These are phyloP conservation scores for Mus spicilegus DNA, from an alignment of 2,113 vertebrate species.

Conservation along the genomic window DNA sequence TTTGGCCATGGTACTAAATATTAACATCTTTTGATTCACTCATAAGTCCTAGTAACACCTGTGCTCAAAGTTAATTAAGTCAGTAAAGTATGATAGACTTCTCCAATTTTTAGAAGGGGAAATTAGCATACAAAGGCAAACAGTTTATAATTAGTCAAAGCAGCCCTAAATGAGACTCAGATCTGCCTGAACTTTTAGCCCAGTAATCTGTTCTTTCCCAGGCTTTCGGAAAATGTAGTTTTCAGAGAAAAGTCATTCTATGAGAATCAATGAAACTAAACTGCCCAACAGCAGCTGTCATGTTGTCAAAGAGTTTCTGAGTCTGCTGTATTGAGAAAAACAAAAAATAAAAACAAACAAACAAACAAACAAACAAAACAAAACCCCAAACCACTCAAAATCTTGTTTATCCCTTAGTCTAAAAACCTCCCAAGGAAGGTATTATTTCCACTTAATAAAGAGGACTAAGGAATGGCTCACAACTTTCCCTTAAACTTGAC, in stretches of 20 bases:
- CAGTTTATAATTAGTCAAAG: background rate
- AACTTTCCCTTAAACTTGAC: background rate
- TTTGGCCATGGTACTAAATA: slow-evolving; percentile 1
- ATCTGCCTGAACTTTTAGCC: background rate
- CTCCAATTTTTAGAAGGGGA: background rate
- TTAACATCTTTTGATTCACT: background rate
- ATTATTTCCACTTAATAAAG: background rate
- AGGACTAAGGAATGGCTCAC: background rate
- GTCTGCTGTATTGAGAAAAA: background rate
- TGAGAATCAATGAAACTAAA: background rate
- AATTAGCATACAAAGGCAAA: background rate
- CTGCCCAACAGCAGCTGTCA: background rate
- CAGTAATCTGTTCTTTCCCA: background rate
- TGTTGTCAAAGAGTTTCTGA: slow-evolving; percentile 4
- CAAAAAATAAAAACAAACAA: background rate
- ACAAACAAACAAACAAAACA: too few species aligned
- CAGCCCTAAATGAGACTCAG: slow-evolving; percentile 36
- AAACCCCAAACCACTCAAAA: background rate
- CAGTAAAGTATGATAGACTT: background rate
- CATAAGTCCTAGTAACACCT: background rate
- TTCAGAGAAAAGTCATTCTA: background rate
- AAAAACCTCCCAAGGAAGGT: background rate
- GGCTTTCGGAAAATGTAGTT: background rate
- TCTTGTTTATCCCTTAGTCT: background rate
- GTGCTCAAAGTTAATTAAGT: background rate